Evolutionary conservation across 2,797 vertebrate genomes (phyloP).

Genomic region (Sebastes cheni): DNA sequence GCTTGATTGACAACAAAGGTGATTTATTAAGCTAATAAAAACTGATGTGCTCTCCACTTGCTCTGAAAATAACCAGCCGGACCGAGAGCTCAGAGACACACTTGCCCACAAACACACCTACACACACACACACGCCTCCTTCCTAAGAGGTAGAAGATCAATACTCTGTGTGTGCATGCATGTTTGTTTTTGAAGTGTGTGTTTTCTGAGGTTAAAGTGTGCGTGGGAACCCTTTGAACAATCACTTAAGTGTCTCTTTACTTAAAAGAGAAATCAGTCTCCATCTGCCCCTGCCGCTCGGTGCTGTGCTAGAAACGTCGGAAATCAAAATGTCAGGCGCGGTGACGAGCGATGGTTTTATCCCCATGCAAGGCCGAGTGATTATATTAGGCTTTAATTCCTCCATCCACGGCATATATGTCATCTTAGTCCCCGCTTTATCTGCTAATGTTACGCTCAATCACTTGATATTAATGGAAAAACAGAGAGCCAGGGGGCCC

Average conservation of each 20-base stretch:
- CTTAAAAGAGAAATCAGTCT: constrained; percentile 68
- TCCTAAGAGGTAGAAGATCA: constrained; percentile 49
- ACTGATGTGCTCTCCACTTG: constrained; percentile 98
- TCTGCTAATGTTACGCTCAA: constrained; percentile 82
- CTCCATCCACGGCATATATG: constrained; percentile 72
- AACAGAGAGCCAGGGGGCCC: constrained; percentile 55
- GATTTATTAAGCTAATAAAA: constrained; percentile 99
- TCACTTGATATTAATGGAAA: constrained; percentile 83
- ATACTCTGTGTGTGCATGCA: constrained; percentile 37
- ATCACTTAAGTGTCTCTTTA: constrained; percentile 63
- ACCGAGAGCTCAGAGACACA: constrained; percentile 64
- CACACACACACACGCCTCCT: not conserved
- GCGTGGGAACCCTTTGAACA: constrained; percentile 51
- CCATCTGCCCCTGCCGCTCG: constrained; percentile 39
- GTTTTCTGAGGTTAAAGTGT: constrained; percentile 24
- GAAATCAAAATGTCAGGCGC: constrained; percentile 68
- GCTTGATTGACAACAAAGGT: constrained; percentile 99
- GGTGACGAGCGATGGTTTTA: constrained; percentile 45
- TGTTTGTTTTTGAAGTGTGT: constrained; percentile 45
- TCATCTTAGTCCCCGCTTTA: constrained; percentile 79
- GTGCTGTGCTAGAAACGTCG: constrained; percentile 48
- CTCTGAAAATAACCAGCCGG: constrained; percentile 78
- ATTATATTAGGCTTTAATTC: constrained; percentile 81
- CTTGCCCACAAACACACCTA: constrained; percentile 11
- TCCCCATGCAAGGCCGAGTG: constrained; percentile 60